Percentiles rank a stretch among this genome's conserved stretches.
These are phyloP conservation scores for Grantiella picta DNA, from an alignment of 2,113 vertebrate genomes.

Conservation along the genomic window DNA sequence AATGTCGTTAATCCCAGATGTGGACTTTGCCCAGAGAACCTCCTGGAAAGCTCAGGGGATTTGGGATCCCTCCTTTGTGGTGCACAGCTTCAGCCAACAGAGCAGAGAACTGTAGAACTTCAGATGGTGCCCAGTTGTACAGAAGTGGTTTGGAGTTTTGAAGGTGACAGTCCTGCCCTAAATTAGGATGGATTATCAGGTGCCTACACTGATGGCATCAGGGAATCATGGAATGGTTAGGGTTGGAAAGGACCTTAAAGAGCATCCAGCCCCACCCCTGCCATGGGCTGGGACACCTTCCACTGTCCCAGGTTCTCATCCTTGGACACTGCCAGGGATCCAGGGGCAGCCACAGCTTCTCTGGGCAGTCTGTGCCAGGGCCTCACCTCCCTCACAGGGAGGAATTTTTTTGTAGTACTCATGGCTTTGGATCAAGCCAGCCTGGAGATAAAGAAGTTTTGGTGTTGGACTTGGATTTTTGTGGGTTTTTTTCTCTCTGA, in stretches of 20 bases:
- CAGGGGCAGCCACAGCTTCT: background rate
- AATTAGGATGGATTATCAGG: background rate
- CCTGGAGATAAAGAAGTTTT: background rate
- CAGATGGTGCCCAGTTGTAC: background rate
- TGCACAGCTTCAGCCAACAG: background rate
- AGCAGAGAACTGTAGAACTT: background rate
- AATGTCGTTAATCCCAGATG: rapidly evolving
- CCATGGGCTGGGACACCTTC: background rate
- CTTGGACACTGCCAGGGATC: background rate
- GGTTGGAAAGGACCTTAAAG: background rate
- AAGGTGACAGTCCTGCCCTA: background rate
- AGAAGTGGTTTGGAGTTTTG: background rate
- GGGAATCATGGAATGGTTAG: background rate
- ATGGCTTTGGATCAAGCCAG: background rate
- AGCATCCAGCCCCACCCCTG: background rate
- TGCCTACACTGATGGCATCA: background rate
- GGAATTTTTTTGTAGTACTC: background rate
- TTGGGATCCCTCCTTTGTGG: background rate
- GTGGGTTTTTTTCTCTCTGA: background rate
- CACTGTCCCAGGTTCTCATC: background rate
- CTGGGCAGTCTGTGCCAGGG: background rate
- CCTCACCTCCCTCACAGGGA: background rate
- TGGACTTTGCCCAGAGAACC: background rate
- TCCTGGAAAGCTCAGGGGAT: background rate
- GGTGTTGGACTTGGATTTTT: background rate